Base-by-base conservation (phyloP, 2,888 invertebrate genomes). In the Drosophila paracracens region DNA sequence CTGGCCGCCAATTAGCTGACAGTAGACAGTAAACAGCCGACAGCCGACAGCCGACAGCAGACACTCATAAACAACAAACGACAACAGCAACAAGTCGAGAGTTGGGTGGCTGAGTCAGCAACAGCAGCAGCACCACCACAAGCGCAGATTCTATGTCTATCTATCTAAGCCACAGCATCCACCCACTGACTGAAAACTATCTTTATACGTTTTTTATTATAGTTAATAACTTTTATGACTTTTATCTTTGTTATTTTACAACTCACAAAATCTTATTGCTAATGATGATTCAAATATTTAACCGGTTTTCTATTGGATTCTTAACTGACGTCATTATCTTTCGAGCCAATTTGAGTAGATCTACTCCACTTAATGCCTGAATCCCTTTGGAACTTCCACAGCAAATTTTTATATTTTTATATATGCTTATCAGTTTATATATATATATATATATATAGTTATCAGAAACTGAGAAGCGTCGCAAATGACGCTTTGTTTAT, bases 1-100 rank as follows among this genome's bases (percentile, higher is more conserved):
- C 76, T 70, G 83, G 67, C 69, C 77, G 80, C 76, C 83, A 82
- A 81, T 81, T 81, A 82, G 83, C 69, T 63, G 59, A 58, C 46
- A 46, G 27, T 38, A 56, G 38, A 54, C 71, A 72, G 53, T 71
- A 43, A 36, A 52, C 70, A 71, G 52, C 68, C 60, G 56, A 57
- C 43, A 46, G 27, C n/a, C 36, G 36, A 53, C 71, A 71, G 52
- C 66, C 60, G 59, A 57, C 46, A 21, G 27, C n/a, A 63, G 70
- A 69, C 46, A 46, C 66, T 70, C 53, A 64, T 57, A 70, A 75
- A 76, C 67, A 76, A 57, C 65, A 70, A 61, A 60, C 40, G 56
- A 58, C 40, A 62, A 7, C 40, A 57, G 40, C 56, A 48, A 36
- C 36, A 52, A 59, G 52, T 43, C 56, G 58, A 54, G 43, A 54